Conservation (phyloP, 2,797 vertebrate genomes). For the Cynodonichthys magdalenae region DNA sequence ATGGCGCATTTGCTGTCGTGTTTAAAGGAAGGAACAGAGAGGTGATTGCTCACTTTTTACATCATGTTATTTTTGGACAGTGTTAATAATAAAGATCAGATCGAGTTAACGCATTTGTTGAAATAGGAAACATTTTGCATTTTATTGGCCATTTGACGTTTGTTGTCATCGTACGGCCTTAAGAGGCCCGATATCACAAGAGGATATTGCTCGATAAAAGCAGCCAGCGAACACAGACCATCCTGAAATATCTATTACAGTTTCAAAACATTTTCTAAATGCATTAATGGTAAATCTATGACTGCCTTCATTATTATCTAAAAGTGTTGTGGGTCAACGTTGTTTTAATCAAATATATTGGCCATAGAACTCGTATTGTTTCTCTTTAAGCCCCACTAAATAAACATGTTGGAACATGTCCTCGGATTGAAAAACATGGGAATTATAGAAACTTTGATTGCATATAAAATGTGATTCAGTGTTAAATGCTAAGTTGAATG, state of each 20-base stretch:
- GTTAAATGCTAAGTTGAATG: no score
- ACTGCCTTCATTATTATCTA: not conserved
- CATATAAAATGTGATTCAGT: not conserved
- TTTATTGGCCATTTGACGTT: conserved; percentile 14
- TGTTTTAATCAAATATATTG: conserved; percentile 10
- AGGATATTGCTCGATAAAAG: conserved; percentile 42
- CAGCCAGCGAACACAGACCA: not conserved
- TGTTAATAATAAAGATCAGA: no score
- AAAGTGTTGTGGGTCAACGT: not conserved
- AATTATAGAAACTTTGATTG: not conserved
- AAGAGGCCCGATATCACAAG: conserved; percentile 62
- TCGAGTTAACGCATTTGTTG: accelerated
- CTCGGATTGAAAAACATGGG: not conserved
- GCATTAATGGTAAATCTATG: accelerated
- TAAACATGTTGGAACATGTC: conserved; percentile 50
- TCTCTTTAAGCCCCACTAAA: conserved; percentile 15
- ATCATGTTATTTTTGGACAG: not conserved
- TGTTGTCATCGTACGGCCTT: conserved; percentile 73
- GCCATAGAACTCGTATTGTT: conserved; percentile 31
- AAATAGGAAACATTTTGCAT: not conserved
- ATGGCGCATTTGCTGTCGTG: conserved; percentile 96
- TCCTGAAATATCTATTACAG: not conserved
- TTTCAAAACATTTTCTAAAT: not conserved
- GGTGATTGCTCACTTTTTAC: conserved; percentile 67
- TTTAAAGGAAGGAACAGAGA: conserved; percentile 94